phyloP scores from a whole-genome alignment of 2,113 vertebrate genomes.

The Hypocryptadius cinnamomeus region DNA sequence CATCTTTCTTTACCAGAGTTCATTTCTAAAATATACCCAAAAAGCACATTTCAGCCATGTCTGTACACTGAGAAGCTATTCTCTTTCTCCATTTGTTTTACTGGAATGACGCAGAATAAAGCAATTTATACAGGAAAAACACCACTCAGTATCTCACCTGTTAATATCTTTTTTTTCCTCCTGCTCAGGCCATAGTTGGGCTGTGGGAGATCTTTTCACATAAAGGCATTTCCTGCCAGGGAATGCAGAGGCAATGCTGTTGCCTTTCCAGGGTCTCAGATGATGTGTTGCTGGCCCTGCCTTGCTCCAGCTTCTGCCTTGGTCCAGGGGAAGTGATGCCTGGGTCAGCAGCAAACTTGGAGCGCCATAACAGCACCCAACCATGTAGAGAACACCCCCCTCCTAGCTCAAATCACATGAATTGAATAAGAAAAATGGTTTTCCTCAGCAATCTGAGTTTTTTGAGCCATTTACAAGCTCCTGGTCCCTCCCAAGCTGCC shows the following conservation, averaged over 20 bases:
- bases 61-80: background rate
- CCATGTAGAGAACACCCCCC: background rate
- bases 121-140: background rate
- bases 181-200: background rate
- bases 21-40: background rate
- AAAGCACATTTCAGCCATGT: background rate
- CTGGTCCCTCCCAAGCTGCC: background rate
- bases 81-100: background rate
- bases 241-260: background rate
- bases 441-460: background rate
- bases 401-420: background rate
- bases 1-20: background rate
- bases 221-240: background rate
- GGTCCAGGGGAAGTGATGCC: background rate
- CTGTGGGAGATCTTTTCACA: background rate
- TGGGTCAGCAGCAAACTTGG: background rate
- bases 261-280: background rate
- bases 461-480: background rate
- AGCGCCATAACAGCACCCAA: background rate
- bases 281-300: background rate
- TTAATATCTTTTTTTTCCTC: background rate
- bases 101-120: background rate
- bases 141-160: background rate
- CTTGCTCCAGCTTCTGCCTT: background rate
- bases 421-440: background rate